Percentiles rank a stretch among this genome's conserved stretches.
Evolutionary conservation across 2,113 vertebrate species (phyloP).

Genomic region (Clarias magur): DNA sequence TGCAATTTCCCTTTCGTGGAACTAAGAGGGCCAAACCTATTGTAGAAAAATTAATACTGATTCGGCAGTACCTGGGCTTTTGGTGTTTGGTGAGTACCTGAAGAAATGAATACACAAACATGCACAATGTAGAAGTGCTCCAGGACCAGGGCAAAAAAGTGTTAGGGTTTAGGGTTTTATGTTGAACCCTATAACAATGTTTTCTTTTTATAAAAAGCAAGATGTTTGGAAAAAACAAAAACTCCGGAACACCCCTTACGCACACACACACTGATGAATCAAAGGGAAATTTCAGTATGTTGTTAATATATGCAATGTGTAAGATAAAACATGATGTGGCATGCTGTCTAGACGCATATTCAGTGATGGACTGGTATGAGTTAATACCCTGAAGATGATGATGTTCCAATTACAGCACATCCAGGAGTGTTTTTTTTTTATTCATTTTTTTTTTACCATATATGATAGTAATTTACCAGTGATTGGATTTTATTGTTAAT

Average conservation of each 20-base stretch:
- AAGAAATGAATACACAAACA: neutral
- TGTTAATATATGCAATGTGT: neutral
- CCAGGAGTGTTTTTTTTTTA: neutral
- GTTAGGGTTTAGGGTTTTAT: neutral
- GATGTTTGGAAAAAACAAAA: neutral
- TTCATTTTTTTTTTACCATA: neutral
- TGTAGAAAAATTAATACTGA: neutral
- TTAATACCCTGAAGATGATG: neutral
- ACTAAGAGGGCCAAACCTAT: neutral
- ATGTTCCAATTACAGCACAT: neutral
- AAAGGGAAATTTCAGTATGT: too few species aligned
- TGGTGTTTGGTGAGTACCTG: neutral
- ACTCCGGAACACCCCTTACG: too few species aligned
- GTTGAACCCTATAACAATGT: neutral
- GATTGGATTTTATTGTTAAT: neutral
- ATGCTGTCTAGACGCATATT: neutral
- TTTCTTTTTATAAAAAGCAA: neutral
- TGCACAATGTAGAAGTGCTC: neutral
- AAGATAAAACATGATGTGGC: neutral
- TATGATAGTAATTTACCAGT: neutral
- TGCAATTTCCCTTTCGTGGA: neutral
- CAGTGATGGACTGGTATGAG: neutral
- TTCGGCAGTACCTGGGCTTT: neutral
- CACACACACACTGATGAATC: too few species aligned
- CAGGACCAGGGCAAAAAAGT: neutral